Base-by-base conservation (phyloP, 2,797 vertebrate species). In the Tenualosa thibaudeaui region DNA sequence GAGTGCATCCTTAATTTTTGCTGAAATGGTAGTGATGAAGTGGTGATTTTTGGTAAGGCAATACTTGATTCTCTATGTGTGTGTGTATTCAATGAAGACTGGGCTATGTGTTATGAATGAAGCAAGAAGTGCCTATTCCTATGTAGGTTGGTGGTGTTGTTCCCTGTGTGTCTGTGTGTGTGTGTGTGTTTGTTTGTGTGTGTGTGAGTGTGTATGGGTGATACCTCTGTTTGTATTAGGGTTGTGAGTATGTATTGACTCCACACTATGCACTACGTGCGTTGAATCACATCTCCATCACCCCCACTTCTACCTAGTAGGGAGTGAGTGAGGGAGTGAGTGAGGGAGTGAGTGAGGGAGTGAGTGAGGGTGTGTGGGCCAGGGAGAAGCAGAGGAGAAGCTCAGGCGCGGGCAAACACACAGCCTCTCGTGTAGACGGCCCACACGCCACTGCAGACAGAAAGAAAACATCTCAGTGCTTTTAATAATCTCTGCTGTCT, bases 201-300 rank as follows among this genome's bases (percentile, higher is more conserved):
- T 65, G n/a, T 65, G 62, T 65, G n/a, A 26, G n/a, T 65, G n/a
- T 65, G 62, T 65, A 24, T 65, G 62, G 26, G 62, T 65, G 62
- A 3, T 46, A 7, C 26, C 5, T 65, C 4, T 46, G 7, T 46
- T 46, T 46, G 7, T 46, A 46, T 46, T 7, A 46, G 46, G 46
- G 46, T 46, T 46, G 46, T 46, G 46, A 46, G 46, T 46, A 51
- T 31, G 62, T 68, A 24, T 75, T 75, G 15, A 43, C 15, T 43
- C n/a, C n/a, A n/a, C n/a, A n/a, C n/a, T n/a, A n/a, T n/a, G n/a
- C n/a, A n/a, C n/a, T 19, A 75, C 31, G 31, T 40, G 68, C 40
- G 31, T 75, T 65, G 62, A 65, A 65, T 65, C 62, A 9, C 62
- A 65, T 65, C 24, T 65, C 13, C 51, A 53, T 17, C 51, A 53